These are phyloP conservation scores for Epinotia nisella DNA, from an alignment of 2,888 invertebrate species.

Conservation along the genomic window DNA sequence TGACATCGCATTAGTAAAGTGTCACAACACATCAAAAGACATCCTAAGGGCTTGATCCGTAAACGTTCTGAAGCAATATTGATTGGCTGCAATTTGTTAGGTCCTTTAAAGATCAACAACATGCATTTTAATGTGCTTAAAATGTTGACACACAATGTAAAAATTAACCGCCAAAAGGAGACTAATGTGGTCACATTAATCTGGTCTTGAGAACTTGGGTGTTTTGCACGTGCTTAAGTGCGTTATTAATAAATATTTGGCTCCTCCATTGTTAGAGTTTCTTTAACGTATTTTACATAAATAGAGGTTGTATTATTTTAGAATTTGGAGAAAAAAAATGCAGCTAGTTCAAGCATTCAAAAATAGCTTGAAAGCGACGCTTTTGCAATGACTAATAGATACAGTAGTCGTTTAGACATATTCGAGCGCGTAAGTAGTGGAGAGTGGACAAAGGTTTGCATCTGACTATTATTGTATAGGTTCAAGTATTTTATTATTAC, in stretches of 20 bases:
- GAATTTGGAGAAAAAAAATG: not conserved
- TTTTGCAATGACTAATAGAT: too few species aligned
- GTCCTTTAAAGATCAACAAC: conserved; percentile 70
- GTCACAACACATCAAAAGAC: conserved; percentile 83
- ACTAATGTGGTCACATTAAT: conserved; percentile 62
- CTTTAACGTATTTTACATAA: conserved; percentile 2
- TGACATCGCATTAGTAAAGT: conserved; percentile 81
- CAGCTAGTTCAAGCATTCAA: too few species aligned
- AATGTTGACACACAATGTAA: conserved; percentile 63
- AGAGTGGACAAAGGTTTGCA: too few species aligned
- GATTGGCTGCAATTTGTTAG: conserved; percentile 78
- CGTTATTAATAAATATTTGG: conserved; percentile 31
- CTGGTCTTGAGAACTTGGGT: conserved; percentile 42
- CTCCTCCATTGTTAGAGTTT: conserved; percentile 4
- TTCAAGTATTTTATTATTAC: too few species aligned
- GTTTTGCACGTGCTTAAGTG: conserved; percentile 40
- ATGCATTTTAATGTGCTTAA: conserved; percentile 66
- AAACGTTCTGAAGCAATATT: conserved; percentile 70
- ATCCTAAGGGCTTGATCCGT: conserved; percentile 64
- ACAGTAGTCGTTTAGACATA: too few species aligned
- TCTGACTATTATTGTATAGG: too few species aligned
- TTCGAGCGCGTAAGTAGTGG: too few species aligned
- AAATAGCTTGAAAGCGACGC: too few species aligned
- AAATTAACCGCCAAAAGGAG: conserved; percentile 57
- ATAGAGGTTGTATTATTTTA: not conserved